phyloP scores from a whole-genome alignment of 2,113 vertebrate species.

The Furnarius figulus region DNA sequence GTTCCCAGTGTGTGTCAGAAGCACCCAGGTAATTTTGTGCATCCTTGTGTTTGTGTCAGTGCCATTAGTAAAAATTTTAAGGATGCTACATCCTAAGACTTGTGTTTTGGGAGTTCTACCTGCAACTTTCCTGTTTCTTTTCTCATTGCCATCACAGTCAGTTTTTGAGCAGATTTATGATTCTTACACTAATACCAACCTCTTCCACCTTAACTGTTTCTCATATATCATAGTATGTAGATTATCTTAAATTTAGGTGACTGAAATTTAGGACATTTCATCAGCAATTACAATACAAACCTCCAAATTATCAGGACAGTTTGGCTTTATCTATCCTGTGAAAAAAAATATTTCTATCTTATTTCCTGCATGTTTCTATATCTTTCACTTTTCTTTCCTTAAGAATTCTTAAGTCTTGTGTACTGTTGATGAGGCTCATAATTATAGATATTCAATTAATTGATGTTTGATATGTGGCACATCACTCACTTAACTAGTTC shows the following conservation, averaged over 20 bases:
- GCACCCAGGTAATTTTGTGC: not conserved
- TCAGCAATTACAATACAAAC: not conserved
- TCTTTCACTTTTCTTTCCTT: not conserved
- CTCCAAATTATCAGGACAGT: not conserved
- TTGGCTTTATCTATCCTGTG: not conserved
- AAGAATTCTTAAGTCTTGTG: not conserved
- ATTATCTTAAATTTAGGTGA: not conserved
- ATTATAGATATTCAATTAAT: not conserved
- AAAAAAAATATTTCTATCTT: not conserved
- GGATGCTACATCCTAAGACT: not conserved
- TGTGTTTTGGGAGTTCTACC: not conserved
- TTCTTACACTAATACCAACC: rapidly evolving
- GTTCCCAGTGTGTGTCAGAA: not conserved
- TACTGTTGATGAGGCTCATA: not conserved
- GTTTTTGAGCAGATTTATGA: not conserved
- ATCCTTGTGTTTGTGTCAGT: not conserved
- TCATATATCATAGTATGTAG: not conserved
- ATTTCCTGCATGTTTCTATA: not conserved
- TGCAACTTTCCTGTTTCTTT: not conserved
- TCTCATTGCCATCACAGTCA: not conserved
- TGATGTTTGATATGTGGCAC: not conserved
- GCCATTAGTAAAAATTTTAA: not conserved
- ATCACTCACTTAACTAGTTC: not conserved
- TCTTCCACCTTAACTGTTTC: not conserved
- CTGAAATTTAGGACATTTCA: not conserved